Conservation (phyloP, 1,140 invertebrate species). For the Thaumetopoea pityocampa region DNA sequence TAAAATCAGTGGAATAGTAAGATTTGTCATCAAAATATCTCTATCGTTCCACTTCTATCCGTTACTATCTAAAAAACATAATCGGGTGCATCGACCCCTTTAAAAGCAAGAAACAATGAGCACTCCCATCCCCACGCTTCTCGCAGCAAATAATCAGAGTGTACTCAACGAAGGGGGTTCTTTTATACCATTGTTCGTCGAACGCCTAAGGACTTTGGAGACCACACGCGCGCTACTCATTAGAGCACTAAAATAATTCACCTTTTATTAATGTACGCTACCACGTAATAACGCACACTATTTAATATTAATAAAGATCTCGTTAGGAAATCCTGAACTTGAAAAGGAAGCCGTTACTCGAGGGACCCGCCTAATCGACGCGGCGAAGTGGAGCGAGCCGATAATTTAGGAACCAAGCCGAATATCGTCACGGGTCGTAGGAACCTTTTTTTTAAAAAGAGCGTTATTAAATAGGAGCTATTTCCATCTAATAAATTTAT, state of each 20-base stretch:
- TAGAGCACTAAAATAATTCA: constrained; percentile 43
- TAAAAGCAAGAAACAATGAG: constrained; percentile 27
- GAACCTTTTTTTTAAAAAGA: too few relatives aligned
- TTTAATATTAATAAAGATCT: constrained; percentile 21
- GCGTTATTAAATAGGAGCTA: too few relatives aligned
- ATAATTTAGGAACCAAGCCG: too few relatives aligned
- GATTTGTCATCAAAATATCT: constrained; percentile 3
- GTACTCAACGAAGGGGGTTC: constrained; percentile 21
- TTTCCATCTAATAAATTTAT: too few relatives aligned
- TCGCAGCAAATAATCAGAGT: constrained; percentile 29
- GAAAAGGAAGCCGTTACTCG: too few relatives aligned
- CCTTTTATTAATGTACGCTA: constrained; percentile 26
- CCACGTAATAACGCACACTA: too few relatives aligned
- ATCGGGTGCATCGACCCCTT: constrained; percentile 16
- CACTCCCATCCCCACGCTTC: constrained; percentile 20
- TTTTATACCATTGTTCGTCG: constrained; percentile 24
- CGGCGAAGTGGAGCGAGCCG: too few relatives aligned
- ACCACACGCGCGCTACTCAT: constrained; percentile 32
- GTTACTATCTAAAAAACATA: constrained; percentile 5
- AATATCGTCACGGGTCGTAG: too few relatives aligned
- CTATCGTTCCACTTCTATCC: constrained; percentile 4
- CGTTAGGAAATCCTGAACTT: constrained; percentile 9
- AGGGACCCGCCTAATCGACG: too few relatives aligned
- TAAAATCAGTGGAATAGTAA: too few relatives aligned
- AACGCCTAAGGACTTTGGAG: constrained; percentile 13